phyloP scores from a whole-genome alignment of 2,797 vertebrate genomes.

The Melanogrammus aeglefinus region DNA sequence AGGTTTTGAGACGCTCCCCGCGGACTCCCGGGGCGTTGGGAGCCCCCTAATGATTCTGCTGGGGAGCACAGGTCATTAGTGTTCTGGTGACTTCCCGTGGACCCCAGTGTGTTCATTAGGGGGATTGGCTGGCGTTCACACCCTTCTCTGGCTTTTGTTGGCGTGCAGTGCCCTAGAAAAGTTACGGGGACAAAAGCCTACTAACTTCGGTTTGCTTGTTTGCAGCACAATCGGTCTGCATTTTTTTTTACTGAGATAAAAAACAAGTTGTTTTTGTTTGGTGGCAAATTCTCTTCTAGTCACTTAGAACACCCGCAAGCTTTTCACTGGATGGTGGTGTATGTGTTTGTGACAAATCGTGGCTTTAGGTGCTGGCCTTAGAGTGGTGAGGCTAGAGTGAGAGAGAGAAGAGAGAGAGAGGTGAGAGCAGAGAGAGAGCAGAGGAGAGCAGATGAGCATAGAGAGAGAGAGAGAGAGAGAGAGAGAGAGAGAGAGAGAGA shows the following conservation, averaged over 20 bases:
- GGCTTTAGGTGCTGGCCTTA: background rate
- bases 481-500: constrained; percentile 1
- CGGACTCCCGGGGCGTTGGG: no score
- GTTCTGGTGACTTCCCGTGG: no score
- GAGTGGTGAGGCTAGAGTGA: no score
- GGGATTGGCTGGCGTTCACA: no score
- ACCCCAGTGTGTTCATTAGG: no score
- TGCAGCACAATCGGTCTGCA: background rate
- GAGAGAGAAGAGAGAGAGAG: background rate
- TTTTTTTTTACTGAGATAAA: background rate
- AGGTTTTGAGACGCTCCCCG: no score
- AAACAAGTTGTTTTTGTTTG: background rate
- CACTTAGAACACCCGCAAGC: background rate
- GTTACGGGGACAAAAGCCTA: no score
- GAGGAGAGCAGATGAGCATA: background rate
- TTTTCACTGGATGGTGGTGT: background rate
- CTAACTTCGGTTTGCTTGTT: background rate
- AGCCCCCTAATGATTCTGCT: no score
- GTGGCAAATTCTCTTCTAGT: no score
- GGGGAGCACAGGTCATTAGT: no score
- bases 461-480: background rate
- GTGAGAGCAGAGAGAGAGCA: constrained; percentile 7
- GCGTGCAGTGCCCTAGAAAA: no score
- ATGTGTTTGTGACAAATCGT: background rate
- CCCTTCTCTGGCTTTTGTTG: no score